Base-by-base conservation (phyloP, 2,888 invertebrate genomes). In the Drosophila phalerata region DNA sequence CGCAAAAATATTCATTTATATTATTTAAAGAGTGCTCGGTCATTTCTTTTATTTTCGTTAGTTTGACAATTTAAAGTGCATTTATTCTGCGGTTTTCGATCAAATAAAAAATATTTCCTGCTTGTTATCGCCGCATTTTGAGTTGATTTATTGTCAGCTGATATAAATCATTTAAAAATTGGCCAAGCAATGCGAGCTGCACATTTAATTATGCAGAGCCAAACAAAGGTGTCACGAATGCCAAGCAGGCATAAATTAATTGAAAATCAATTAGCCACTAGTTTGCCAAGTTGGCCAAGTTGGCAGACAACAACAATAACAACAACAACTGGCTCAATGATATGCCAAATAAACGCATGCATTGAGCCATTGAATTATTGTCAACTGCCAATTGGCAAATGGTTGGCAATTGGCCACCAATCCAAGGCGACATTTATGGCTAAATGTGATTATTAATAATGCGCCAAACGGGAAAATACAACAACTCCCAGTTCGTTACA, bases 61-160 rank as follows among this genome's bases (percentile, higher is more conserved):
- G 5, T 19, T 11, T 19, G 42, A 19, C 19, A 42, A 32, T 10
- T 30, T n/a, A 51, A 25, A 19, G 25, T 0, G 3, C 17, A 49
- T 62, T 62, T 13, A 13, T 19, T 25, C 4, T 48, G 17, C 52
- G 37, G 10, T 4, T 5, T 10, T 5, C 10, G n/a, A 15, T 6
- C 3, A 28, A 40, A 15, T 38, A 30, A 25, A 19, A 38, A 15
- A 38, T 47, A 42, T 40, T 57, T 47, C 28, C 19, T 17, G 43
- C 47, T 49, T 45, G 34, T 88, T 86, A 91, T 90, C 85, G 83
- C 73, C 56, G 77, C 80, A 87, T 88, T 88, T 72, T 85, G 78
- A 86, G 79, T 78, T 91, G 90, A 90, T 91, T 91, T 91, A 91
- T 91, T 82, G 83, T 77, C 85, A 77, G 74, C 75, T 80, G 71